Evolutionary conservation across 2,797 vertebrate genomes (phyloP).

Genomic region (Crenichthys baileyi): DNA sequence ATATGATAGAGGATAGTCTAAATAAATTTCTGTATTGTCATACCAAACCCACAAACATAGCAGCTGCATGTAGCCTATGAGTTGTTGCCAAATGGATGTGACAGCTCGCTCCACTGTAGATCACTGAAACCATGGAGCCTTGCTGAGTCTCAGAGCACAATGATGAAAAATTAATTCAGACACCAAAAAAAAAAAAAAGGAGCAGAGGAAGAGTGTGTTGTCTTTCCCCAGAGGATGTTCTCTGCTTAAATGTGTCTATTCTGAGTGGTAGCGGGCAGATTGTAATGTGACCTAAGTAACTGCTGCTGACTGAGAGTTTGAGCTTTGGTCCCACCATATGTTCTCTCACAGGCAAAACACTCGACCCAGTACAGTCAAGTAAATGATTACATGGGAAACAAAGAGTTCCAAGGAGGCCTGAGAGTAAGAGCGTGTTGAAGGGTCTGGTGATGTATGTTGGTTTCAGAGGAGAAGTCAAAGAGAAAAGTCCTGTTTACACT

Average conservation of each 20-base stretch:
- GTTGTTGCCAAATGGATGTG: constrained; percentile 74
- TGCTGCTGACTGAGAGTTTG: constrained; percentile 63
- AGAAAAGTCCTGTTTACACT: constrained; percentile 17
- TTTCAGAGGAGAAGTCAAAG: constrained; percentile 37
- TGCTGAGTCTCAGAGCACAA: constrained; percentile 76
- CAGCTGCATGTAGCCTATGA: constrained; percentile 80
- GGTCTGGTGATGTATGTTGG: constrained; percentile 16
- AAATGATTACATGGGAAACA: constrained; percentile 48
- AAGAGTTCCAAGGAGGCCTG: constrained; percentile 22
- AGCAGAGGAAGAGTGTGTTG: constrained; percentile 84
- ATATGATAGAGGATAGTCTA: constrained; percentile 68
- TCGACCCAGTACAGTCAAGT: constrained; percentile 39
- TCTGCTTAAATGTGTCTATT: constrained; percentile 80
- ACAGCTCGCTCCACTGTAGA: constrained; percentile 74
- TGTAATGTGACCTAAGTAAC: constrained; percentile 86
- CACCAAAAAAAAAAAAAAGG: constrained; percentile 80
- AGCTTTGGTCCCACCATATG: constrained; percentile 64
- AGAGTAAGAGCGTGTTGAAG: constrained; percentile 6
- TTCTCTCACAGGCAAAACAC: constrained; percentile 53
- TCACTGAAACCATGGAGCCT: constrained; percentile 83
- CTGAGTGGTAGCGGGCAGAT: constrained; percentile 71
- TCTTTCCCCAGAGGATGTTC: constrained; percentile 83
- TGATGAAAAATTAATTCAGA: constrained; percentile 91
- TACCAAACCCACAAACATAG: constrained; percentile 64
- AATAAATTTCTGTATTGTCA: constrained; percentile 63